phyloP scores from a whole-genome alignment of 2,797 vertebrate species.

The Dermochelys coriacea region DNA sequence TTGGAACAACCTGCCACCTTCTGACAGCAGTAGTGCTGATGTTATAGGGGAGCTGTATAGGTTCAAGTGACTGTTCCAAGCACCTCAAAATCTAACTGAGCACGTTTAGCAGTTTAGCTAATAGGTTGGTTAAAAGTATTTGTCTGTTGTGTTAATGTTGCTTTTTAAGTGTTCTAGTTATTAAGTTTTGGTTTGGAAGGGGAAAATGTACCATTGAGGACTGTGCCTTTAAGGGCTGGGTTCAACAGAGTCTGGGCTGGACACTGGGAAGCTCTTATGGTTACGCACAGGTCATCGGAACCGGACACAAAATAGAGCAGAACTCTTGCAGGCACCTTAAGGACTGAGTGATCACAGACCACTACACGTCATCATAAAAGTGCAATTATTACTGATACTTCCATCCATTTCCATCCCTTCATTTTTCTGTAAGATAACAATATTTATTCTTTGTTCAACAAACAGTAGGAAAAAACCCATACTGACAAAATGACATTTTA shows the following conservation, averaged over 20 bases:
- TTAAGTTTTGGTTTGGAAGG: neutral
- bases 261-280: neutral
- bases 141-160: neutral
- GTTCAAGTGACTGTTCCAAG: neutral
- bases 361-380: neutral
- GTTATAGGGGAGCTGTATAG: neutral
- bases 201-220: neutral
- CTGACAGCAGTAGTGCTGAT: neutral
- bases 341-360: neutral
- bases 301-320: neutral
- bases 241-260: neutral
- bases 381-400: neutral
- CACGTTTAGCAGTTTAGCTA: neutral
- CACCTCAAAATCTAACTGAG: neutral
- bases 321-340: neutral
- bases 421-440: neutral
- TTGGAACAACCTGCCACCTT: neutral
- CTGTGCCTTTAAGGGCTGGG: neutral
- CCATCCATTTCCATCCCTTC: neutral
- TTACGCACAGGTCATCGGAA: neutral
- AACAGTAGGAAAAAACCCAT: neutral
- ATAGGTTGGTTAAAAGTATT: neutral
- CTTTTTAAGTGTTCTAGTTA: neutral
- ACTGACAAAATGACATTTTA: conserved; percentile 48
- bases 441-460: neutral